Base-by-base conservation (phyloP, 2,797 vertebrate genomes). In the Bucorvus abyssinicus region DNA sequence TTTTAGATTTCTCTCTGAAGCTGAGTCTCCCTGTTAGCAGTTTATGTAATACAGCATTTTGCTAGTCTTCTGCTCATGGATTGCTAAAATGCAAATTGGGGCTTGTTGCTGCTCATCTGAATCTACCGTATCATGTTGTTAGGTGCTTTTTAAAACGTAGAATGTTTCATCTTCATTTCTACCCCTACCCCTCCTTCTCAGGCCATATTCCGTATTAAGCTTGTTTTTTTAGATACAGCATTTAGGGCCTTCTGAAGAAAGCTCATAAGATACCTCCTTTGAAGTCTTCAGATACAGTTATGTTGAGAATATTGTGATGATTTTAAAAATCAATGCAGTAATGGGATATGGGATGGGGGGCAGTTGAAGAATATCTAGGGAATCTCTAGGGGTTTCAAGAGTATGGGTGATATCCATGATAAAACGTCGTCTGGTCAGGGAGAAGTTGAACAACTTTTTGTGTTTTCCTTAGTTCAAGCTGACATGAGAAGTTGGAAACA, bases 381-480 rank as follows among this genome's bases (percentile, higher is more conserved):
- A 87, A 14, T 60, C 56, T 90, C 61, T 90, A 53, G 81, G 89
- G 63, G 64, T 88, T 79, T 91, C 38, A 40, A 80, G 70, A 82
- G 36, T 15, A 77, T 40, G 85, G 71, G 45, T 80, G 90, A 68
- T 81, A 84, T 10, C 95, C 94, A 1, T 93, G 78, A 26, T 90
- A 52, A 95, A 84, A 52, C 40, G 4, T 87, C 60, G 18, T 52
- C 81, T 95, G 75, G 75, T 80, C 84, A 96, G 95, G 96, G 96
- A 95, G 94, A 57, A 94, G 96, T 97, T 95, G 95, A 96, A 95
- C 96, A 94, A 93, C 88, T 89, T 93, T 96, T 91, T 97, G 93
- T 96, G 95, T 96, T 97, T 97, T 95, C 88, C 95, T 96, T 96
- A 95, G 96, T 96, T 97, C 90, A 97, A 96, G 96, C 95, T 96